Evolutionary conservation across 2,888 invertebrate genomes (phyloP).

Genomic region (Chrysolina haemoptera): DNA sequence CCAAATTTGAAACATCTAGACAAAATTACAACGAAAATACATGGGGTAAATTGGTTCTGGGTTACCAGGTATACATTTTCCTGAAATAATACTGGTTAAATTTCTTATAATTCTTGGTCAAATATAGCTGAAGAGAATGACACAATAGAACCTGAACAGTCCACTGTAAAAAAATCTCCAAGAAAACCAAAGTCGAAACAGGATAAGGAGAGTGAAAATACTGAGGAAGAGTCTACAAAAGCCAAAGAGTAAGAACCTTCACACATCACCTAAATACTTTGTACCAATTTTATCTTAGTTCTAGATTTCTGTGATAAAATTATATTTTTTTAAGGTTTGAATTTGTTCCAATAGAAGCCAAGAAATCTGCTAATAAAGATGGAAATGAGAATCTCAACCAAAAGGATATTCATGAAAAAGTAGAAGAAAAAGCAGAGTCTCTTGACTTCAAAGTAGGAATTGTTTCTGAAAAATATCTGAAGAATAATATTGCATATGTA

Average conservation of each 20-base stretch:
- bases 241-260: constrained; percentile 28
- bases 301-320: no score
- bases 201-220: constrained; percentile 29
- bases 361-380: constrained; percentile 31
- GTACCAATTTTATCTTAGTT: no score
- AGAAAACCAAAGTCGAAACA: constrained; percentile 18
- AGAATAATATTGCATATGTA: constrained; percentile 58
- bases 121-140: constrained; percentile 4
- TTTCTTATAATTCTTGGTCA: background rate
- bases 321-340: constrained; percentile 32
- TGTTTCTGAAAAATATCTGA: constrained; percentile 53
- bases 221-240: constrained; percentile 24
- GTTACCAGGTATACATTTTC: no score
- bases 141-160: constrained; percentile 17
- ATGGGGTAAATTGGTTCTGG: no score
- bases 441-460: constrained; percentile 47
- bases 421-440: constrained; percentile 35
- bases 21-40: no score
- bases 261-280: no score
- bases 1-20: no score
- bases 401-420: constrained; percentile 34
- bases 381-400: constrained; percentile 44
- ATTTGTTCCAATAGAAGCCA: constrained; percentile 35
- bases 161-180: constrained; percentile 27
- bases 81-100: no score